These are phyloP conservation scores for Acanthis flammea DNA, from an alignment of 2,797 vertebrate species.

Conservation along the genomic window DNA sequence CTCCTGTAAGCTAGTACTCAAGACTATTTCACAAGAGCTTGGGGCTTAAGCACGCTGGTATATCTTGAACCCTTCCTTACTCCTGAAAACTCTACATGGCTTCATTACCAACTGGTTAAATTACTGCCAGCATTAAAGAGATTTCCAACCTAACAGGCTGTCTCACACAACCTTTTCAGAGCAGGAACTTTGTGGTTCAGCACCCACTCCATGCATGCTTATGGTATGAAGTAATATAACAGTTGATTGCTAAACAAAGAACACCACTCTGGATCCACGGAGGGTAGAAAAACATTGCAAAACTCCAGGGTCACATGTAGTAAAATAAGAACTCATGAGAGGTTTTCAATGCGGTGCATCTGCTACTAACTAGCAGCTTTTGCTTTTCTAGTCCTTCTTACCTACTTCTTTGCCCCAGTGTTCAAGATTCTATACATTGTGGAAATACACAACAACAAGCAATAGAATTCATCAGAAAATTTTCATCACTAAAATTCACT, in stretches of 20 bases:
- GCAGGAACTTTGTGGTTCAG: background rate
- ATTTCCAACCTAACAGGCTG: background rate
- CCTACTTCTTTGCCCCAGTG: background rate
- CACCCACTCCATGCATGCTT: background rate
- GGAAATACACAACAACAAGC: background rate
- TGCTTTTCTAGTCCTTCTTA: background rate
- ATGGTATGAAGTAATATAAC: background rate
- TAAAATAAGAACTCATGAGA: background rate
- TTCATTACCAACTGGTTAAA: background rate
- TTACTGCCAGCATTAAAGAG: background rate
- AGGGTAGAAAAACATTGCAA: background rate
- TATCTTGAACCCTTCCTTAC: background rate
- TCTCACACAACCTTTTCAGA: background rate
- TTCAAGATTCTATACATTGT: background rate
- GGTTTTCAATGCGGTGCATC: background rate
- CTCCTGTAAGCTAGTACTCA: background rate
- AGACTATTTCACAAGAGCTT: background rate
- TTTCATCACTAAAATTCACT: background rate
- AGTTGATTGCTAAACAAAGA: background rate
- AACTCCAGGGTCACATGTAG: background rate
- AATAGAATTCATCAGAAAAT: background rate
- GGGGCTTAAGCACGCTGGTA: background rate
- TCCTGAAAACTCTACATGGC: background rate
- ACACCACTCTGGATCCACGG: background rate
- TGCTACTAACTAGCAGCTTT: background rate